Conservation (phyloP, 2,888 invertebrate species). For the Alloplasta piceator region DNA sequence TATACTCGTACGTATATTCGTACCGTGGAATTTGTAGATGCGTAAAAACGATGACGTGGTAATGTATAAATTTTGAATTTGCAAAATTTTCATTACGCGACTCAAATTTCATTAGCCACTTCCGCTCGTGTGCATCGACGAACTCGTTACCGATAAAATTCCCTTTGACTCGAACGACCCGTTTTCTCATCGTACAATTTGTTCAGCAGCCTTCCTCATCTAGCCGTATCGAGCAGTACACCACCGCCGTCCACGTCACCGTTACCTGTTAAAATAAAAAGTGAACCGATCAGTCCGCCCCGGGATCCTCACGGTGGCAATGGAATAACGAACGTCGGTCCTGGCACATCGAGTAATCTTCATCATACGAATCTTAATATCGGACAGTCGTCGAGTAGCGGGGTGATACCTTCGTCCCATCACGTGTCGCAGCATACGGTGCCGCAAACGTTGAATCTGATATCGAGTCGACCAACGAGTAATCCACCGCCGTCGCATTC, state of each 20-base stretch:
- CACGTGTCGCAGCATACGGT: constrained; percentile 76
- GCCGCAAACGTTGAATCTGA: constrained; percentile 79
- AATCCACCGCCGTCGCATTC: constrained; percentile 82
- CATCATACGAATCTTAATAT: constrained; percentile 82
- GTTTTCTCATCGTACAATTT: background rate
- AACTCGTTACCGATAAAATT: background rate
- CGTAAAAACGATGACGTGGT: too few species aligned
- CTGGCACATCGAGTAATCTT: constrained; percentile 84
- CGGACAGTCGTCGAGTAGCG: constrained; percentile 79
- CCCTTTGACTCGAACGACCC: background rate
- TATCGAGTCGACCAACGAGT: constrained; percentile 80
- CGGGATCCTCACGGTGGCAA: constrained; percentile 88
- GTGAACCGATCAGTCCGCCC: constrained; percentile 97
- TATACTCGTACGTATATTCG: too few species aligned
- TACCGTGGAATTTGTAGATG: too few species aligned
- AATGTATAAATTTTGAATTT: background rate
- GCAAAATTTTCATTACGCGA: too few species aligned
- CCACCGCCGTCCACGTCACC: constrained; percentile 92
- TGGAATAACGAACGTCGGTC: constrained; percentile 77
- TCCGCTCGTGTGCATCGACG: too few species aligned
- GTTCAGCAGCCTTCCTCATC: constrained; percentile 89
- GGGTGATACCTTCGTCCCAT: constrained; percentile 75
- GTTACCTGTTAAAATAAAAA: constrained; percentile 94
- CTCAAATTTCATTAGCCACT: too few species aligned
- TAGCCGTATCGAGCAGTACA: constrained; percentile 90